These are phyloP conservation scores for Ormyrus labotus DNA, from an alignment of 2,888 invertebrate species.

Conservation along the genomic window DNA sequence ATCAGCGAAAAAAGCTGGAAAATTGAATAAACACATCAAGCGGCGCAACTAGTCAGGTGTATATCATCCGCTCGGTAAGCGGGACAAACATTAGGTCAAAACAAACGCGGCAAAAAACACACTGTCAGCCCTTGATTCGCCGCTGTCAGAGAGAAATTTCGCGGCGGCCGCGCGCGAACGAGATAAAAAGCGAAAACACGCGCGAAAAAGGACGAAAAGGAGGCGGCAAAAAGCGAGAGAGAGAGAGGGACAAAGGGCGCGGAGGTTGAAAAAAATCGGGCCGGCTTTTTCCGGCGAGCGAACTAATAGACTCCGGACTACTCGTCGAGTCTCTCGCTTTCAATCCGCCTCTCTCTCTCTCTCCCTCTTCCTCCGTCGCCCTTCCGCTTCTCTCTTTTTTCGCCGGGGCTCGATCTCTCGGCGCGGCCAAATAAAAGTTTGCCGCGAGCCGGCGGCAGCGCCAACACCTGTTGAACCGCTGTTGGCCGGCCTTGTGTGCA, in stretches of 20 bases:
- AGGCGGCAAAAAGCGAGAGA: neutral
- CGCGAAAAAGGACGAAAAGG: neutral
- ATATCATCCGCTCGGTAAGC: conserved; percentile 4
- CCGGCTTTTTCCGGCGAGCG: conserved; percentile 70
- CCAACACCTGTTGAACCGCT: conserved; percentile 74
- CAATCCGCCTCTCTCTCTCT: conserved; percentile 57
- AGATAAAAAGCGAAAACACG: conserved; percentile 48
- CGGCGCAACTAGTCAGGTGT: conserved; percentile 15
- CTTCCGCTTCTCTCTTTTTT: conserved; percentile 56
- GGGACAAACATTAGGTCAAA: conserved; percentile 39
- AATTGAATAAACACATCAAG: conserved; percentile 29
- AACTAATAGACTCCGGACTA: conserved; percentile 73
- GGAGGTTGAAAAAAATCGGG: conserved; percentile 57
- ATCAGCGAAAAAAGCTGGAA: neutral
- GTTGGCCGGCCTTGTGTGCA: conserved; percentile 62
- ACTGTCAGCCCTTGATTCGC: conserved; percentile 46
- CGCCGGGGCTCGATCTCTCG: conserved; percentile 51
- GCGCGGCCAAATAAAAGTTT: conserved; percentile 74
- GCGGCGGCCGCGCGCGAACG: conserved; percentile 31
- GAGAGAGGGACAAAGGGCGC: conserved; percentile 60
- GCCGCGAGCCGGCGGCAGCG: conserved; percentile 66
- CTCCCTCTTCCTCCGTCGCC: conserved; percentile 55
- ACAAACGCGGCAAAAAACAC: conserved; percentile 33
- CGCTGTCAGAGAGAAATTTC: conserved; percentile 48
- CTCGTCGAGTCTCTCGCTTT: conserved; percentile 62